phyloP scores from a whole-genome alignment of 2,888 invertebrate species.

The Noctua comes region DNA sequence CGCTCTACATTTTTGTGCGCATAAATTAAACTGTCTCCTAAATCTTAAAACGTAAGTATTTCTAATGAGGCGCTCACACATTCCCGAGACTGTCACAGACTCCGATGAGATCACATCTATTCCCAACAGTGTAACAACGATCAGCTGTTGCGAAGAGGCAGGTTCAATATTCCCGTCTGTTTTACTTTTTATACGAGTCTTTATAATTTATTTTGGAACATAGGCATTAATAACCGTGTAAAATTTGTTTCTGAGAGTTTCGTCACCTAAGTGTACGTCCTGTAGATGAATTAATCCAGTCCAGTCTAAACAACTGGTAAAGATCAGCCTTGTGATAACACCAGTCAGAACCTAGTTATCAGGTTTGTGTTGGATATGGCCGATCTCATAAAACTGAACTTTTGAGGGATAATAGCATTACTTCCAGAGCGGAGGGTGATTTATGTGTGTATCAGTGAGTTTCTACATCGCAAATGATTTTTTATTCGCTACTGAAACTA shows the following conservation, averaged over 20 bases:
- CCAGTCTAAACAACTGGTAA: not conserved
- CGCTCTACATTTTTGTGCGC: not conserved
- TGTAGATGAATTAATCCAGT: not conserved
- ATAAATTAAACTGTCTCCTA: constrained; percentile 24
- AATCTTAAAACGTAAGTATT: constrained; percentile 26
- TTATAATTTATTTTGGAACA: constrained; percentile 24
- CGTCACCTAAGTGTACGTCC: not conserved
- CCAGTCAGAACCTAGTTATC: not conserved
- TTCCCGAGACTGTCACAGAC: constrained; percentile 25
- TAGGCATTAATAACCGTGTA: not conserved
- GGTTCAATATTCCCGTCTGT: constrained; percentile 71
- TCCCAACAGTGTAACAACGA: constrained; percentile 12
- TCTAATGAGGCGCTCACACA: constrained; percentile 31
- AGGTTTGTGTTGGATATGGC: not conserved
- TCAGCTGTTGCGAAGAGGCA: constrained; percentile 46
- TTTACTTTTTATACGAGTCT: constrained; percentile 47
- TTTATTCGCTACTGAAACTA: not conserved
- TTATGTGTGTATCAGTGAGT: not conserved
- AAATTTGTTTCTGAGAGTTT: not conserved
- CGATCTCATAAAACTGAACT: not conserved
- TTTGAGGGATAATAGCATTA: not conserved
- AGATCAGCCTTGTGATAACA: not conserved
- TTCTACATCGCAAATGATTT: not conserved
- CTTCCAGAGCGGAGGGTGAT: not conserved
- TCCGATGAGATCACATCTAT: constrained; percentile 48